Evolutionary conservation across 2,113 vertebrate species (phyloP), one percentile per base, ranked within the genome.

Genomic region (Phylloscopus trochilus): DNA sequence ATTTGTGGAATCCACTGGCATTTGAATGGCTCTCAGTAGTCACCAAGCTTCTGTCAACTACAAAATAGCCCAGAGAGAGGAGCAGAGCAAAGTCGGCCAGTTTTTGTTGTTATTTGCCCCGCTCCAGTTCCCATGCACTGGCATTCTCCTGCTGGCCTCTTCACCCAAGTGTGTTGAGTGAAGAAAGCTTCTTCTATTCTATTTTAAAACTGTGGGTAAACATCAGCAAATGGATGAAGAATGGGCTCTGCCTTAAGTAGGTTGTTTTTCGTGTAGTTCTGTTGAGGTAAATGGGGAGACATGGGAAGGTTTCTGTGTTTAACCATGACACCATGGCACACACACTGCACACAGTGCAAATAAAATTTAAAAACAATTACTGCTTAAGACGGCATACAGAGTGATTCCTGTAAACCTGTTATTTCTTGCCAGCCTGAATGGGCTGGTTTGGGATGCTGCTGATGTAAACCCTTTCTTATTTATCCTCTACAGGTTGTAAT

Each of bases 101-200:
- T 69, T 87, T 88, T 66, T 90, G 90, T 90, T 47, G 5, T 74
- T 86, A 37, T 37, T 92, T 15, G 16, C 88, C 75, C 81, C 1
- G 2, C 76, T 95, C 41, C 77, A 53, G 63, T 95, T 95, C 83
- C 27, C 86, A 87, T 87, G 63, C 13, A 13, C 86, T 92, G 94
- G 86, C 93, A 90, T 96, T 95, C 92, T 96, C 88, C 82, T 83
- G 52, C 95, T 94, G 88, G 93, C 96, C 95, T 96, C 96, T 96
- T 95, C 92, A 96, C 92, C 93, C 95, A 91, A 94, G 90, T 93
- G 88, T 83, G 92, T 83, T 87, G 96, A 96, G 96, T 94, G 95
- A 96, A 96, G 95, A 95, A 96, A 94, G 92, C 92, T 89, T 37
- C 91, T 95, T 91, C 92, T 94, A 89, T 94, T 97, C 90, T 95